Base-by-base conservation (phyloP, 2,113 vertebrate genomes). In the Xyliphius kryptos region DNA sequence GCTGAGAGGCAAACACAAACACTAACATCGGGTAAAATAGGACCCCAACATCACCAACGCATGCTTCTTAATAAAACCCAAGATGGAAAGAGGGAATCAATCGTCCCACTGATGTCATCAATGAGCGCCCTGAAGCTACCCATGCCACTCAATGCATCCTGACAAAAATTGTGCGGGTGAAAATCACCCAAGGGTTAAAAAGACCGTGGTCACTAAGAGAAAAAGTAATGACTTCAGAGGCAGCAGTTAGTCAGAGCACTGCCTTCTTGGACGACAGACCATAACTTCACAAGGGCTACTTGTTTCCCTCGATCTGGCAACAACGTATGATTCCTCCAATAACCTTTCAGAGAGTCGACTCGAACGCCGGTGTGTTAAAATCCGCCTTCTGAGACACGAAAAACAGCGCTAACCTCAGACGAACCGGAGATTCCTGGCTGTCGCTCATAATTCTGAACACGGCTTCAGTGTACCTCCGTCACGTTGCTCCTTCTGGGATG, bases 161-260 rank as follows among this genome's bases (percentile, higher is more conserved):
- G n/a, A n/a, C n/a, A n/a, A n/a, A n/a, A n/a, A n/a, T n/a, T n/a
- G n/a, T n/a, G n/a, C n/a, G n/a, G n/a, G n/a, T n/a, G n/a, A n/a
- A n/a, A n/a, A n/a, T n/a, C n/a, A n/a, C n/a, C n/a, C n/a, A n/a
- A n/a, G n/a, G n/a, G n/a, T n/a, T n/a, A n/a, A n/a, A n/a, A n/a
- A n/a, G n/a, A n/a, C n/a, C 13, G 22, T 4, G 37, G 61, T 7
- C 62, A 6, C 20, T 70, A 69, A 69, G 49, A 2, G 43, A 52
- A 43, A 46, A 58, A 52, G 58, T 41, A 76, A 71, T 82, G 66
- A 77, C 70, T 67, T 83, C 73, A 80, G 63, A 57, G 74, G 76
- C 22, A 80, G 66, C 36, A 49, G 40, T 72, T 74, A 26, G 58
- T 67, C 63, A 70, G 49, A 17, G 44, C 63, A 48, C 16, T 26